Conservation (phyloP, 2,888 invertebrate genomes). For the Spodoptera littoralis region DNA sequence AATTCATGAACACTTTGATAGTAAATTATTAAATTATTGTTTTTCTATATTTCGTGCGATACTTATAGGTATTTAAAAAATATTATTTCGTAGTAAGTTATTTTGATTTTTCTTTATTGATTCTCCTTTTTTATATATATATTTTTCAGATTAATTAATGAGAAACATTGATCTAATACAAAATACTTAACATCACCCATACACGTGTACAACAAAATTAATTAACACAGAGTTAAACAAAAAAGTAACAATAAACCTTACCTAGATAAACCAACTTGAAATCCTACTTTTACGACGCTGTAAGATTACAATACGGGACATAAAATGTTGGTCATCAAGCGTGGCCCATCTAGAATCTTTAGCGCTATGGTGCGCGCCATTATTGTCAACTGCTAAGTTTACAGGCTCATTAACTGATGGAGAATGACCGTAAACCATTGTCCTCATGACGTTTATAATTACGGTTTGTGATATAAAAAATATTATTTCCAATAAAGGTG, state of each 20-base stretch:
- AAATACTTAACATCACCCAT: too few relatives aligned
- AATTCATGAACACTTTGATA: slow-evolving; percentile 45
- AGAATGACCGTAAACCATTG: slow-evolving; percentile 59
- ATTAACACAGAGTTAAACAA: background rate
- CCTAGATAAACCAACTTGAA: too few relatives aligned
- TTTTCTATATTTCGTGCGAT: slow-evolving; percentile 9
- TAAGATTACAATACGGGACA: slow-evolving; percentile 9
- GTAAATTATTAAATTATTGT: slow-evolving; percentile 32
- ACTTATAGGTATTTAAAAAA: slow-evolving; percentile 7
- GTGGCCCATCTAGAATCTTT: slow-evolving; percentile 29
- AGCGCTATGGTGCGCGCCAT: slow-evolving; percentile 24
- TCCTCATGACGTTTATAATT: slow-evolving; percentile 59
- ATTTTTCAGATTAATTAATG: too few relatives aligned
- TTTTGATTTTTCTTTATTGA: background rate
- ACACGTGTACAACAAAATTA: too few relatives aligned
- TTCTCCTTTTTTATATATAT: too few relatives aligned
- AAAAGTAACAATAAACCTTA: background rate
- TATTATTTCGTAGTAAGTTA: background rate
- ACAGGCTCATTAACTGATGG: slow-evolving; percentile 61
- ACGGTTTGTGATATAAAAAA: slow-evolving; percentile 46
- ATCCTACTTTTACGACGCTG: slow-evolving; percentile 16
- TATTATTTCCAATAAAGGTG: slow-evolving; percentile 54
- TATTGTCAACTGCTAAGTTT: slow-evolving; percentile 55
- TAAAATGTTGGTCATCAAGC: slow-evolving; percentile 36
- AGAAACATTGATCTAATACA: too few relatives aligned